Base-by-base conservation (phyloP, 2,888 invertebrate species). In the Meghimatium bilineatum region DNA sequence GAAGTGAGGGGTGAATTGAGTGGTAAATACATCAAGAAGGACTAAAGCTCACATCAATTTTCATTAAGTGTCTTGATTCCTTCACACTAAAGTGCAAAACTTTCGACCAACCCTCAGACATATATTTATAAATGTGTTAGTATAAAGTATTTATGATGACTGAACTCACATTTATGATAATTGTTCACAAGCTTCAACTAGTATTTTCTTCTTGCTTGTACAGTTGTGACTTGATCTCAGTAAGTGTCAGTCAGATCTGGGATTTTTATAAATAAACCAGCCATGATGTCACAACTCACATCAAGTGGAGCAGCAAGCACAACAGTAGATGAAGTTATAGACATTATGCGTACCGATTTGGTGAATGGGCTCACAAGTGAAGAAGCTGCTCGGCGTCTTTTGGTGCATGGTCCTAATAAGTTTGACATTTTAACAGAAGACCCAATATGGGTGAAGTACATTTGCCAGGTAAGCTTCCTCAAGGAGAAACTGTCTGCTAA, bases 361-460 rank as follows among this genome's bases (percentile, higher is more conserved):
- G 88, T 89, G 32, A 69, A 82, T 80, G 98, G 98, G 0, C 95
- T 99, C 44, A 95, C 96, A 93, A 97, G 97, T 96, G 95, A 96
- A 69, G 98, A 98, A 83, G 92, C 91, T 2, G 84, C 34, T 8
- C 83, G 86, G 8, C 95, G 98, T 81, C 95, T 97, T 91, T 96
- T 96, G 93, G 95, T 97, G 89, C 96, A 97, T 88, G 99, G 99
- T 26, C 96, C 96, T 93, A 99, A 99, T 95, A 99, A 99, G 95
- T 97, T 99, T 93, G 96, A 96, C 87, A 97, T 98, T 82, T 96
- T 96, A 90, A 97, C 97, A 90, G 97, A 98, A 90, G 99, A 99
- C 85, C 97, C 99, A 29, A 95, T 98, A 56, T 99, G 98, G 97
- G 97, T 97, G 94, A 99, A 99, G 95, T 99, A 99, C 94, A 95